Percentiles rank a stretch among this genome's conserved stretches.
Evolutionary conservation across 1,140 invertebrate species (phyloP).

Genomic region (Tribolium madens): DNA sequence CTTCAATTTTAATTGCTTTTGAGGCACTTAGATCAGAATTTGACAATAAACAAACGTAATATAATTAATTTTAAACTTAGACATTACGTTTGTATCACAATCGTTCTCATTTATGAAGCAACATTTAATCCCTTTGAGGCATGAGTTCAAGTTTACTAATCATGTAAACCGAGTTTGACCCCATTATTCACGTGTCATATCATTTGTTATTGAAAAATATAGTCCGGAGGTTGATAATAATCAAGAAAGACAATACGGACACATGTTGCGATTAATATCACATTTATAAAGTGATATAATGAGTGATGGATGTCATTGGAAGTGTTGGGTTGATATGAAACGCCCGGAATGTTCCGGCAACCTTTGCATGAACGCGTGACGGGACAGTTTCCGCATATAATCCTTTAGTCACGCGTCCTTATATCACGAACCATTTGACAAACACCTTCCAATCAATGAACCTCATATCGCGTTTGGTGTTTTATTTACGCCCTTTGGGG

Average conservation of each 20-base stretch:
- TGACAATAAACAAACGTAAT: neutral
- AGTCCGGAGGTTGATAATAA: neutral
- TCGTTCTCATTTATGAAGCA: too few species aligned
- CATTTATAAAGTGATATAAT: slow-evolving; percentile 18
- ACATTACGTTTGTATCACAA: neutral
- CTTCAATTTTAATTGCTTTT: neutral
- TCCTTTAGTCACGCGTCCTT: slow-evolving; percentile 32
- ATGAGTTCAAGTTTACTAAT: neutral
- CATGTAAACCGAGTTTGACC: neutral
- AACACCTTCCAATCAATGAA: slow-evolving; percentile 35
- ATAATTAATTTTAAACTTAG: neutral
- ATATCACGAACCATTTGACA: slow-evolving; percentile 34
- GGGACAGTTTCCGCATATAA: slow-evolving; percentile 34
- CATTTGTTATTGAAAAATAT: neutral
- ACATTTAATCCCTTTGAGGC: too few species aligned
- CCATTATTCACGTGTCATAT: neutral
- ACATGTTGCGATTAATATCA: slow-evolving; percentile 6
- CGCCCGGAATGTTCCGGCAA: slow-evolving; percentile 28
- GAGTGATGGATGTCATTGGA: slow-evolving; percentile 22
- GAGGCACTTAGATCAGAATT: neutral
- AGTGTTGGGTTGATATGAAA: slow-evolving; percentile 19
- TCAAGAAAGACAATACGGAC: neutral
- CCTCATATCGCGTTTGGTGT: neutral
- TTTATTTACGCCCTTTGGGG: slow-evolving; percentile 7
- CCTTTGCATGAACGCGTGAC: slow-evolving; percentile 23